A percentile compares a stretch with the other conserved stretches of the same genome.
Conservation (phyloP, 2,888 invertebrate genomes). For the Gnatocerus cornutus region DNA sequence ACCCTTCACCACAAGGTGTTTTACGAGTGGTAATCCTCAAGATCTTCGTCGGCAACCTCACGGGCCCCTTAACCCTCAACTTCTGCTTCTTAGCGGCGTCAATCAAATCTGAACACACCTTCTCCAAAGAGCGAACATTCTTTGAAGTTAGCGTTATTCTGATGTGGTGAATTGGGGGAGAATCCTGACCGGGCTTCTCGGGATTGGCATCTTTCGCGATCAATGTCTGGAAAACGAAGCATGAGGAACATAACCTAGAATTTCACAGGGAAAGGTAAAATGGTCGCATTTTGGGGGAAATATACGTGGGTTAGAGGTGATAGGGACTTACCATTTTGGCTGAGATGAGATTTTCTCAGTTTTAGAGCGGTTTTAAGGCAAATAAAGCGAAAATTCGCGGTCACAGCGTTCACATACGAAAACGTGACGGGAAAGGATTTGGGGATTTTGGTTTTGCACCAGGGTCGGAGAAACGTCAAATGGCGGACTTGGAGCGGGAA, state of each 20-base stretch:
- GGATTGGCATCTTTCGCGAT: slow-evolving; percentile 65
- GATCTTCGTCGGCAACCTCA: slow-evolving; percentile 98
- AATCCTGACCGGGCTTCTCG: slow-evolving; percentile 91
- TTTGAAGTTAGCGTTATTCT: slow-evolving; percentile 98
- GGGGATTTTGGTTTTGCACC: no score
- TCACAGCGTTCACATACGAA: no score
- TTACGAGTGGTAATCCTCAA: slow-evolving; percentile 99
- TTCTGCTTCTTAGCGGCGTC: slow-evolving; percentile 98
- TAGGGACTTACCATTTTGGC: no score
- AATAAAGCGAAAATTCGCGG: no score
- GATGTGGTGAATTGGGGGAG: slow-evolving; percentile 94
- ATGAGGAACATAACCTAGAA: slow-evolving; percentile 1
- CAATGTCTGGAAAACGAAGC: not conserved
- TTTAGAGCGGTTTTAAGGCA: no score
- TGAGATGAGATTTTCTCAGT: no score
- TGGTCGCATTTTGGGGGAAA: no score
- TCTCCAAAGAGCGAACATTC: slow-evolving; percentile 97
- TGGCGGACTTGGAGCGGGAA: no score
- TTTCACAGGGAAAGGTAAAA: no score
- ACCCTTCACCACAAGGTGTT: slow-evolving; percentile 99
- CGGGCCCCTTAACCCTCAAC: slow-evolving; percentile 97
- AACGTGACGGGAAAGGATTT: no score
- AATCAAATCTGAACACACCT: slow-evolving; percentile 98
- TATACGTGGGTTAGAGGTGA: no score
- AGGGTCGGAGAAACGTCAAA: no score